Conservation (phyloP, 2,113 vertebrate genomes). For the Sceloporus tristichus region DNA sequence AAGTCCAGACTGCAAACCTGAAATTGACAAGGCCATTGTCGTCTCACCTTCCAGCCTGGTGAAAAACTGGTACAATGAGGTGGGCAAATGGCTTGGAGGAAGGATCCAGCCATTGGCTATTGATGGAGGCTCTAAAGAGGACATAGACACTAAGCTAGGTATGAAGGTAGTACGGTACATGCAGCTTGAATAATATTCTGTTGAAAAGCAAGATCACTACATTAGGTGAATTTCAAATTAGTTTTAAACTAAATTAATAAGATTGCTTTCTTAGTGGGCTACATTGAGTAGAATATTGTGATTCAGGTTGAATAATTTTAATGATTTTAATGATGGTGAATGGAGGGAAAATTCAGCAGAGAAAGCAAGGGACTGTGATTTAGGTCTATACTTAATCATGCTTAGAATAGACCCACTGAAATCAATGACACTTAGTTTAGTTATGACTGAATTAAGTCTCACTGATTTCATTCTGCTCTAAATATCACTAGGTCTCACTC, state of each 20-base stretch:
- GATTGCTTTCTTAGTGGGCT: not conserved
- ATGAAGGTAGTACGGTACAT: conserved; percentile 32
- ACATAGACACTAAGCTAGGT: conserved; percentile 92
- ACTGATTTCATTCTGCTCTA: not conserved
- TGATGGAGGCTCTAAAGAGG: conserved; percentile 93
- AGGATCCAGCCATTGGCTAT: conserved; percentile 92
- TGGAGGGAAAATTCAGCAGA: not conserved
- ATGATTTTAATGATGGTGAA: not conserved
- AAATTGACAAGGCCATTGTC: conserved; percentile 94
- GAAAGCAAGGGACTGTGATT: not conserved
- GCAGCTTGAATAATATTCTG: not conserved
- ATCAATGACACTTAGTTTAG: not conserved
- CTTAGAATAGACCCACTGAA: not conserved
- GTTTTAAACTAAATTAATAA: not conserved
- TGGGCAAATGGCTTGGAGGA: conserved; percentile 94
- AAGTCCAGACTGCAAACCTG: conserved; percentile 90
- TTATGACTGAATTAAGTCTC: not conserved
- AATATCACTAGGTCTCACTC: not conserved
- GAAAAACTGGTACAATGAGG: conserved; percentile 97
- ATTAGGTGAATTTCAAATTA: not conserved
- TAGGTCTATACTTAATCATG: not conserved
- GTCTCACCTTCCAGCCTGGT: conserved; percentile 97
- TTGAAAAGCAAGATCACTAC: not conserved
- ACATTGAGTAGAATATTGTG: not conserved
- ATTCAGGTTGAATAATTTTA: conserved; percentile 5